Base-by-base conservation (phyloP, 2,113 vertebrate species). In the Sitta europaea region DNA sequence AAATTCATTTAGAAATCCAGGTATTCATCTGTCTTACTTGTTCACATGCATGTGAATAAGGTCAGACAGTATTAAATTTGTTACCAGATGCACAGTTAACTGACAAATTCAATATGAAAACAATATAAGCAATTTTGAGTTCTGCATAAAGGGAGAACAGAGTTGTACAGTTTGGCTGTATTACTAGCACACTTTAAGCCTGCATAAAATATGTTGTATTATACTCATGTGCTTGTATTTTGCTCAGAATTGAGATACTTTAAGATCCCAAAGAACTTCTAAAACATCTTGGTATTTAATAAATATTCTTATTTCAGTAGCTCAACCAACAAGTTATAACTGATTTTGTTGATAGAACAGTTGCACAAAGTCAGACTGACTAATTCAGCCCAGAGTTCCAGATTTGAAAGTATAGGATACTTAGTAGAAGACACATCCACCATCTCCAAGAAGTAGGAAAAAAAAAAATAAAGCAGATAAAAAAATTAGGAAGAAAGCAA, bases 361-460 rank as follows among this genome's bases (percentile, higher is more conserved):
- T 77, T 65, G 17, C 17, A 21, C 6, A 19, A 42, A 59, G 14
- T 48, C 35, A 92, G 27, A 55, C 9, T 48, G 45, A 70, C 24
- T 48, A 51, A 40, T 42, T 78, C 17, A n/a, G 14, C 7, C 8
- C 35, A 10, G 3, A 31, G 36, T 23, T 11, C 7, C 21, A 38
- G 11, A 66, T 78, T 62, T 62, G 23, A 77, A 94, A 86, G 58
- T 36, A 51, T 21, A 7, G 29, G 11, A 43, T 79, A 23, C 9
- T 59, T 67, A 63, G 24, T 24, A 21, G 8, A 83, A 88, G 54
- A 43, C 15, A 15, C 15, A 7, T 0, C 42, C 12, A 55, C 7
- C 3, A 28, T 20, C 28, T 50, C 4, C 14, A 75, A 55, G 3
- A 5, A 36, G 18, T 0, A 29, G 3, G 2, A 33, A 18, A 48